Evolutionary conservation across 30 jellyfish, hydroid and myxozoan genomes (phyloP), one percentile per base, ranked within the genome.

Genomic region (Hydra vulgaris): DNA sequence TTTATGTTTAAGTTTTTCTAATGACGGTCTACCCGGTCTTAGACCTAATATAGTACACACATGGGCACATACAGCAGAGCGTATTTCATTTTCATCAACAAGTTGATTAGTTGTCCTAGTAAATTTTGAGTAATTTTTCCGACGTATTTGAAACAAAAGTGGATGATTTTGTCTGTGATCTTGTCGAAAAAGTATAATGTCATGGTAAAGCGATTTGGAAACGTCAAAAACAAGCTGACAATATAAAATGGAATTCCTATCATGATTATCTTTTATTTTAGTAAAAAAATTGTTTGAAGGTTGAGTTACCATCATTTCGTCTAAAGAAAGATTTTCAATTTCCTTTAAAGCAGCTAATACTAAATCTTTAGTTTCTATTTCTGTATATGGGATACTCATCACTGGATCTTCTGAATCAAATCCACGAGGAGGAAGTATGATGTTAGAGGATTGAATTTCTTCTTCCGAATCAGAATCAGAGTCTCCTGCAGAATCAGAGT

Each of bases 1-100:
- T 77, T 88, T 86, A 80, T 83, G 95, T 79, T 88, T 88, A 84
- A 94, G 68, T 68, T 69, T 74, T 15, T 84, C 95, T 7, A 94
- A 81, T 21, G 87, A 61, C 61, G 99, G 99, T 79, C 99, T 66
- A 26, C 99, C 99, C 8, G 87, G 21, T 53, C 72, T 79, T 83
- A 94, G 77, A 72, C 89, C 99, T 21, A 87, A 71, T 53, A 88
- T 84, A 19, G 83, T 79, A 56, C 95, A 81, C 71, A 94, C 95
- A 53, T 94, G 95, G 4, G 84, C 74, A 53, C 85, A 88, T 23
- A 94, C 54, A 1, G 85, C 26, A 24, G 82, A 84, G 53, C 86
- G 82, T 18, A 94, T 74, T 15, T 88, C 96, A 27, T 24, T 7
- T 23, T 76, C 87, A 0, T 94, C 92, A 54, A 82, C 21, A 0